A percentile compares a stretch with the other conserved stretches of the same genome.
These are phyloP conservation scores for Masticophis lateralis DNA, from an alignment of 2,797 vertebrate species.

Conservation along the genomic window DNA sequence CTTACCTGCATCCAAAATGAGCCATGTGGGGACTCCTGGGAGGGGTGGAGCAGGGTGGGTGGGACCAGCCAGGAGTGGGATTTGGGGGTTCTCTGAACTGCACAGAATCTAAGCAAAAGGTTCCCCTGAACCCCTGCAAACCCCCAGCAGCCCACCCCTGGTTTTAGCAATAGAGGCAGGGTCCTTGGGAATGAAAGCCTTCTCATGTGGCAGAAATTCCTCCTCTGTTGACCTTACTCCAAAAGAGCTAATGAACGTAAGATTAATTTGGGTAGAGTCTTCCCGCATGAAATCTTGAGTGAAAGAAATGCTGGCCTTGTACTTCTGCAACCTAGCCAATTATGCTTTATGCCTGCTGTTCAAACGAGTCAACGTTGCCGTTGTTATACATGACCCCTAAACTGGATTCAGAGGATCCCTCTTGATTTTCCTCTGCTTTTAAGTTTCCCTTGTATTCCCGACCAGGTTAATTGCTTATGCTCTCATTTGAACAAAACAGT, in stretches of 20 bases:
- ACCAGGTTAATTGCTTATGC: not conserved
- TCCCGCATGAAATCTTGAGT: not conserved
- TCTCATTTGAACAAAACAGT: not conserved
- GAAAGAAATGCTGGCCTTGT: not conserved
- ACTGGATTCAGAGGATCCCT: not conserved
- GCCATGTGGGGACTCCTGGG: too few species aligned
- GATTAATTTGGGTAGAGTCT: not conserved
- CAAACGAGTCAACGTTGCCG: not conserved
- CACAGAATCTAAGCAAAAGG: too few species aligned
- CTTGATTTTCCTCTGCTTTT: not conserved
- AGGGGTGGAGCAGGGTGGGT: too few species aligned
- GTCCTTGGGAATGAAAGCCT: not conserved
- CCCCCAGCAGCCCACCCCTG: too few species aligned
- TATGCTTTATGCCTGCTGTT: not conserved
- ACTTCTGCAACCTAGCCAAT: not conserved
- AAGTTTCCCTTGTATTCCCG: not conserved
- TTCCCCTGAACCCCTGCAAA: too few species aligned
- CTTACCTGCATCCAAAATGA: too few species aligned
- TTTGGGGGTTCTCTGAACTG: too few species aligned
- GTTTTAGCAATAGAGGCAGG: not conserved
- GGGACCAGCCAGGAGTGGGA: too few species aligned
- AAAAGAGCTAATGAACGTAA: not conserved
- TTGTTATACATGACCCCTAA: not conserved
- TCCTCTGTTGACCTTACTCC: not conserved
- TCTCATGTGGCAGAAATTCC: not conserved